Percentiles rank a stretch among this genome's conserved stretches.
Conservation (phyloP, 2,888 invertebrate species). For the Rhorus exstirpatorius region DNA sequence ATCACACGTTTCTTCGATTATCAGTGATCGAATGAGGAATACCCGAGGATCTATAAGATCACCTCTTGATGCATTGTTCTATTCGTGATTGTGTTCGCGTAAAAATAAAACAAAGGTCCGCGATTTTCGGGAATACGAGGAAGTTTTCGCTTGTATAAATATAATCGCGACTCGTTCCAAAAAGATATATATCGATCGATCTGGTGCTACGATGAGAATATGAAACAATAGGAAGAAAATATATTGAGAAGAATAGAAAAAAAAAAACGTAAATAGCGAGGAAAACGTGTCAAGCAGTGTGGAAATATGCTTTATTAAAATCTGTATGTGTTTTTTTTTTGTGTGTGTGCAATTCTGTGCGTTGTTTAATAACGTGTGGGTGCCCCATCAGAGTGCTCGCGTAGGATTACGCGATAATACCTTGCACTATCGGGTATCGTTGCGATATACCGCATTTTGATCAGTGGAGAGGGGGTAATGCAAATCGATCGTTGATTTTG, state of each 20-base stretch:
- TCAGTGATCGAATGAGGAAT: not conserved
- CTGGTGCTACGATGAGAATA: not conserved
- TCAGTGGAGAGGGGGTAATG: slow-evolving; percentile 5
- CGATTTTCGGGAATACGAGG: slow-evolving; percentile 7
- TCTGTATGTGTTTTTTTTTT: slow-evolving; percentile 16
- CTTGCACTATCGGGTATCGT: slow-evolving; percentile 16
- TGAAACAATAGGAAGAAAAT: slow-evolving; percentile 12
- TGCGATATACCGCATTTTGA: too few species aligned
- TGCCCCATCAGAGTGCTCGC: slow-evolving; percentile 49
- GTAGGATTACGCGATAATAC: slow-evolving; percentile 40
- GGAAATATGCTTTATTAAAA: too few species aligned
- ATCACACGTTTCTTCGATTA: not conserved
- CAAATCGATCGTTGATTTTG: slow-evolving; percentile 23
- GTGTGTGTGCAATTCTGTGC: slow-evolving; percentile 14
- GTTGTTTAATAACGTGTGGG: slow-evolving; percentile 38
- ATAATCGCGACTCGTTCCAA: slow-evolving; percentile 17
- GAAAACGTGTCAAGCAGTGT: too few species aligned
- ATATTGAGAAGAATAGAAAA: slow-evolving; percentile 13
- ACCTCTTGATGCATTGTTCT: slow-evolving; percentile 1
- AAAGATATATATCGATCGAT: not conserved
- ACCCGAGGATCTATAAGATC: too few species aligned
- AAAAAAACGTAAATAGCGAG: too few species aligned
- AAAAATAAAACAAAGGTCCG: slow-evolving; percentile 9
- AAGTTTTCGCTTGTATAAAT: not conserved
- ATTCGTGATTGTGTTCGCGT: not conserved